These are phyloP conservation scores for Pomatostomus ruficeps DNA, from an alignment of 2,113 vertebrate species.

Conservation along the genomic window DNA sequence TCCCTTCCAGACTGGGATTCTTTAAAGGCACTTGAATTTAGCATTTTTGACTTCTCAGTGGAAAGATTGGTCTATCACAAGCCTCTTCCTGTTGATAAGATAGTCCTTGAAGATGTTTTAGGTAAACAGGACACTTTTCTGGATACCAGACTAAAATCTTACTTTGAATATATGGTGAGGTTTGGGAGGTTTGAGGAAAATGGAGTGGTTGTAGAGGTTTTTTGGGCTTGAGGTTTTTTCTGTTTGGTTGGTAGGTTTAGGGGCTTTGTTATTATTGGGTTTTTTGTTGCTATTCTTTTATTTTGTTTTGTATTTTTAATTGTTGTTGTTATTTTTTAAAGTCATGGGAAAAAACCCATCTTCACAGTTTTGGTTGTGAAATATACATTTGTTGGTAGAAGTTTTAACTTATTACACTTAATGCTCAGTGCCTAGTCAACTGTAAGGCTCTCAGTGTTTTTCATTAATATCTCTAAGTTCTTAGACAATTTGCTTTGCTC, in stretches of 20 bases:
- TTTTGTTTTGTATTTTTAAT: not conserved
- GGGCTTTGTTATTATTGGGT: fast-evolving
- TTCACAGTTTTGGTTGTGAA: not conserved
- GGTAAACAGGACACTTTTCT: not conserved
- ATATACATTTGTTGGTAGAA: not conserved
- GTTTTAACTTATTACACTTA: not conserved
- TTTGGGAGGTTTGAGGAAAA: not conserved
- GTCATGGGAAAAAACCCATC: not conserved
- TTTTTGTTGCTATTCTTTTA: not conserved
- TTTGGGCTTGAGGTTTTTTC: not conserved
- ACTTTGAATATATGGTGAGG: not conserved
- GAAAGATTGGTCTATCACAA: not conserved
- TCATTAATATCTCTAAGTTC: not conserved
- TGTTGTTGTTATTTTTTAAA: not conserved
- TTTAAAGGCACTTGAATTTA: not conserved
- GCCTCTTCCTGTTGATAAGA: not conserved
- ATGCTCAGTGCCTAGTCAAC: not conserved
- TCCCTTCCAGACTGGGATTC: not conserved
- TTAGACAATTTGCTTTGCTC: not conserved
- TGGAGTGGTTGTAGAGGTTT: fast-evolving
- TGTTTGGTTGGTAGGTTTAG: not conserved
- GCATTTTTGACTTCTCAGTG: not conserved
- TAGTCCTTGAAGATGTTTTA: not conserved
- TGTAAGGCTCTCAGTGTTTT: not conserved
- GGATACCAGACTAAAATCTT: not conserved